Conservation (phyloP, 1,140 invertebrate species). For the Drosophila funebris region DNA sequence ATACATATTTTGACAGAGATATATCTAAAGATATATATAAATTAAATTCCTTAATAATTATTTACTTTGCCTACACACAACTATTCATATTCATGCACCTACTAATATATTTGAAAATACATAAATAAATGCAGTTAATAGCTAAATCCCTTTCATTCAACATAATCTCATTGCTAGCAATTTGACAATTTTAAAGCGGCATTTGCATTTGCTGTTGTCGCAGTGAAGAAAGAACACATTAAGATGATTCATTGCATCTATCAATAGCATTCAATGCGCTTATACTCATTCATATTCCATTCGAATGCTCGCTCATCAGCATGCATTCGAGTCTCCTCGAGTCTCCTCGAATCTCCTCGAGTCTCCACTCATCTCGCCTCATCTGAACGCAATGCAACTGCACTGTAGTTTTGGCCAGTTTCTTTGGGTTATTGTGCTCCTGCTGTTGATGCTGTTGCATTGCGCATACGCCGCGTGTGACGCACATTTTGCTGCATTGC, state of each 20-base stretch:
- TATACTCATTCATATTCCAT: slow-evolving; percentile 24
- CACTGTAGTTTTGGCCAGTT: slow-evolving; percentile 24
- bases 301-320: slow-evolving; percentile 10
- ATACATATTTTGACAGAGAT: too few relatives aligned
- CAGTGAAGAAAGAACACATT: slow-evolving; percentile 13
- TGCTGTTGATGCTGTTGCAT: slow-evolving; percentile 38
- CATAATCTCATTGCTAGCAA: neutral
- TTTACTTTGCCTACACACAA: too few relatives aligned
- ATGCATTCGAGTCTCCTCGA: slow-evolving; percentile 33
- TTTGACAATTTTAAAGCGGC: slow-evolving; percentile 1
- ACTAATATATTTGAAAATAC: too few relatives aligned
- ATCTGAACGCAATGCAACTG: neutral
- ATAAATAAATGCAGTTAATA: neutral
- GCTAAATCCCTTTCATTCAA: neutral
- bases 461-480: slow-evolving; percentile 65
- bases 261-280: slow-evolving; percentile 43
- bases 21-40: too few relatives aligned
- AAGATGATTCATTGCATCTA: slow-evolving; percentile 43
- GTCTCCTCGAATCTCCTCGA: neutral
- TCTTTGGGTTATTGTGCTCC: slow-evolving; percentile 14
- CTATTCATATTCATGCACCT: too few relatives aligned
- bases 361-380: neutral
- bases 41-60: too few relatives aligned
- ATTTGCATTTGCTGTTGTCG: neutral
- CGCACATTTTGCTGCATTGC: slow-evolving; percentile 1